These are phyloP conservation scores for Gopherus evgoodei DNA, from an alignment of 2,113 vertebrate species.

Conservation along the genomic window DNA sequence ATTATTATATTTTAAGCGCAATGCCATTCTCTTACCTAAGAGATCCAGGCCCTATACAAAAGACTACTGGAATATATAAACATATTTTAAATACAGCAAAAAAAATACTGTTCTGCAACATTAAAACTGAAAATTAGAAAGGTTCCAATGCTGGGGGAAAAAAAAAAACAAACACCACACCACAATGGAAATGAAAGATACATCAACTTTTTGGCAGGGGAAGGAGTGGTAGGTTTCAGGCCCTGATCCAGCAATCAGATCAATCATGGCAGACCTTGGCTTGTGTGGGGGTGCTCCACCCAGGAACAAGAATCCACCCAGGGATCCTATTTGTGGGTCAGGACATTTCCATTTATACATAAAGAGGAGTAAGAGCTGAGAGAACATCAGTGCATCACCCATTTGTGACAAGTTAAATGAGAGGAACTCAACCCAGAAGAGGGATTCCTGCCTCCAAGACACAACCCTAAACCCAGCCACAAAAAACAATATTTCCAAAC, in stretches of 20 bases:
- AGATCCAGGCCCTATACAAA: not conserved
- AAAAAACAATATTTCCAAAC: not conserved
- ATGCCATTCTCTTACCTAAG: not conserved
- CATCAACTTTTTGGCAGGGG: not conserved
- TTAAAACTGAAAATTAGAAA: not conserved
- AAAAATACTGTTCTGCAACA: not conserved
- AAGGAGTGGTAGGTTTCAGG: not conserved
- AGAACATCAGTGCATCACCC: not conserved
- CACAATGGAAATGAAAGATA: not conserved
- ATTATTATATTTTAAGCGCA: accelerated
- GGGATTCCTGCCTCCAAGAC: no score
- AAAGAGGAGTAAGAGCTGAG: not conserved
- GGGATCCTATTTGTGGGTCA: not conserved
- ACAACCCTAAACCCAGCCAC: no score
- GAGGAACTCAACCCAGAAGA: not conserved
- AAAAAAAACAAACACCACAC: no score
- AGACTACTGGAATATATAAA: not conserved
- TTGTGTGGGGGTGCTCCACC: not conserved
- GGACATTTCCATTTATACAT: not conserved
- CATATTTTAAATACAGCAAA: not conserved
- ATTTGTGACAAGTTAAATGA: not conserved
- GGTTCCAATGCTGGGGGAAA: not conserved
- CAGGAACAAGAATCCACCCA: not conserved
- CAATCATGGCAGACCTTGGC: not conserved
- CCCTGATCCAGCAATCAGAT: not conserved